phyloP scores from a whole-genome alignment of 2,113 vertebrate genomes.

The Callionymus lyra region DNA sequence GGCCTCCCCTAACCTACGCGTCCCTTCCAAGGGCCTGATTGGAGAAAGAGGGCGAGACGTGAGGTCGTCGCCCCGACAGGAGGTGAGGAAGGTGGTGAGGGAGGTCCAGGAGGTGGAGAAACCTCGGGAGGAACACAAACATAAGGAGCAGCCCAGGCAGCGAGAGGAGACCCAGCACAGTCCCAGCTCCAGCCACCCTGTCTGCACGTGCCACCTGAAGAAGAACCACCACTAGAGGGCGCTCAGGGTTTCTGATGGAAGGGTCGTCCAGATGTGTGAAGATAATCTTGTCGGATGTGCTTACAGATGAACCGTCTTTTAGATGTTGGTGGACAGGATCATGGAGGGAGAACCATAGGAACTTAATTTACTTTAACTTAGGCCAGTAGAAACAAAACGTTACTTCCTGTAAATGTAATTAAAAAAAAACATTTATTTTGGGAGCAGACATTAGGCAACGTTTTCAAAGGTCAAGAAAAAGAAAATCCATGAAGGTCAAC shows the following conservation, averaged over 20 bases:
- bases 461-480: too few relatives aligned
- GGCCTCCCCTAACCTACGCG: conserved; percentile 72
- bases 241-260: not conserved
- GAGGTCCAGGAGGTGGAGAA: conserved; percentile 53
- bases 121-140: conserved; percentile 49
- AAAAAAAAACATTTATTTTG: too few relatives aligned
- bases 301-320: too few relatives aligned
- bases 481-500: too few relatives aligned
- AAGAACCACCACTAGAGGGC: conserved; percentile 45
- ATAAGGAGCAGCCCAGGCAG: conserved; percentile 43
- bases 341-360: too few relatives aligned
- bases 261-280: not conserved
- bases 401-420: too few relatives aligned
- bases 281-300: too few relatives aligned
- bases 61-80: conserved; percentile 35
- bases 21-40: conserved; percentile 58
- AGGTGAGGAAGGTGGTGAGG: conserved; percentile 48
- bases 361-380: too few relatives aligned
- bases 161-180: conserved; percentile 45
- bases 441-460: too few relatives aligned
- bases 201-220: conserved; percentile 67
- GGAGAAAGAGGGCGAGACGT: conserved; percentile 60
- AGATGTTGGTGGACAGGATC: too few relatives aligned
- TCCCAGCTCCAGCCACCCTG: conserved; percentile 38
- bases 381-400: too few relatives aligned